Evolutionary conservation across 2,113 vertebrate species (phyloP), one percentile per base, ranked within the genome.

Genomic region (Anhinga rufa): DNA sequence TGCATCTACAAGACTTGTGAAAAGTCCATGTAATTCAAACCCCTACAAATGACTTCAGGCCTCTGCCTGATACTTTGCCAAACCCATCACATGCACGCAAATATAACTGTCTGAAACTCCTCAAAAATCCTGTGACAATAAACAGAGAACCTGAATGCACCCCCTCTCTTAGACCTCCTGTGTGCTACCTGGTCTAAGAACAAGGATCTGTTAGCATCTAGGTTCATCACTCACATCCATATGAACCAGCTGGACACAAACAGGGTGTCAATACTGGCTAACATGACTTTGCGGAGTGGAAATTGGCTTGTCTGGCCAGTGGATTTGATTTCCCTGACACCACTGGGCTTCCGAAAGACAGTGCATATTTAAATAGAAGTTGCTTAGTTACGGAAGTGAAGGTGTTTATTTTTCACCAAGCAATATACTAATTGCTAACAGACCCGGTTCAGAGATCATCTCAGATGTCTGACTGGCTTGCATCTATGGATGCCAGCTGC

Each of bases 351-450:
- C 38, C 58, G n/a, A 88, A 52, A 75, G 40, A 58, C 34, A 65
- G 14, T 2, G 8, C 9, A 2, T 25, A 54, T 20, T 20, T 66
- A 72, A 89, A 65, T 5, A 79, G 10, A 13, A 88, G 19, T 38
- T 93, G n/a, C 78, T 69, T 69, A 76, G 62, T 54, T 72, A 93
- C 32, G 1, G 58, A 85, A 82, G 10, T 8, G 26, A 85, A 82
- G 18, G 66, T 51, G 71, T 69, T 93, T 86, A 70, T 82, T 93
- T 80, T 93, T 62, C 82, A 91, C 40, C 32, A 72, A 25, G 28
- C 21, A 58, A 69, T 91, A 61, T 8, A 76, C 32, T 55, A 76
- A 46, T 42, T 65, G 54, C 81, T 64, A 44, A 65, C 1, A 44
- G 84, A 58, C 28, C 15, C 4, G 5, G 49, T 52, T 65, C 66